phyloP scores from a whole-genome alignment of 2,113 vertebrate genomes.

The Aptenodytes forsteri region DNA sequence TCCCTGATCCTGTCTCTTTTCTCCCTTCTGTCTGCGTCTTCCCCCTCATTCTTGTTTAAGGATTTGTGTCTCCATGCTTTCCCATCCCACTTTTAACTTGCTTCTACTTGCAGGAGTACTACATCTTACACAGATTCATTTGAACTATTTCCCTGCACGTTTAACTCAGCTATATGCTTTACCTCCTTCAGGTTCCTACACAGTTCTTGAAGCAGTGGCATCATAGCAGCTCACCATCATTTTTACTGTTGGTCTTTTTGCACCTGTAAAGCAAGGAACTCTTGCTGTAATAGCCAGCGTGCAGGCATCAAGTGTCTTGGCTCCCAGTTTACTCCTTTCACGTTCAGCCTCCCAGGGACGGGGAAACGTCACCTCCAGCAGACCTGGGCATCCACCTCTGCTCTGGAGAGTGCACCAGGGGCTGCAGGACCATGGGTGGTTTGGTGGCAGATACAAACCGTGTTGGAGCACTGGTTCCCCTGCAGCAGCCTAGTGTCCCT shows the following conservation, averaged over 20 bases:
- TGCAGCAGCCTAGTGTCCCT: not conserved
- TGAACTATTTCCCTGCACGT: not conserved
- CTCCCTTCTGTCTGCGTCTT: not conserved
- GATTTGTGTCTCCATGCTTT: not conserved
- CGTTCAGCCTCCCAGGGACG: not conserved
- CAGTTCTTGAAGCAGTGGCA: not conserved
- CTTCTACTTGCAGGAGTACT: not conserved
- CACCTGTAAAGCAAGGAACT: not conserved
- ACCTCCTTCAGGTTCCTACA: not conserved
- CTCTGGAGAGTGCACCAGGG: not conserved
- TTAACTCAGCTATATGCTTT: not conserved
- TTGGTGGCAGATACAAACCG: rapidly evolving
- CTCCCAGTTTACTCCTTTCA: not conserved
- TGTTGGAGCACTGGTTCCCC: rapidly evolving
- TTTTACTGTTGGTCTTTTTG: not conserved
- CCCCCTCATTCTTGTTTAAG: not conserved
- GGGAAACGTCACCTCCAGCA: not conserved
- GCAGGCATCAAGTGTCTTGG: not conserved
- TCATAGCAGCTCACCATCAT: rapidly evolving
- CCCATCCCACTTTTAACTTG: not conserved
- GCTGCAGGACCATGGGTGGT: rapidly evolving
- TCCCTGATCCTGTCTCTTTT: not conserved
- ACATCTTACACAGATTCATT: rapidly evolving
- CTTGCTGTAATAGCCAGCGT: not conserved
- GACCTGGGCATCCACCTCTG: not conserved